These are phyloP conservation scores for Drosophila multiciliata DNA, from an alignment of 2,888 invertebrate species.

Conservation along the genomic window DNA sequence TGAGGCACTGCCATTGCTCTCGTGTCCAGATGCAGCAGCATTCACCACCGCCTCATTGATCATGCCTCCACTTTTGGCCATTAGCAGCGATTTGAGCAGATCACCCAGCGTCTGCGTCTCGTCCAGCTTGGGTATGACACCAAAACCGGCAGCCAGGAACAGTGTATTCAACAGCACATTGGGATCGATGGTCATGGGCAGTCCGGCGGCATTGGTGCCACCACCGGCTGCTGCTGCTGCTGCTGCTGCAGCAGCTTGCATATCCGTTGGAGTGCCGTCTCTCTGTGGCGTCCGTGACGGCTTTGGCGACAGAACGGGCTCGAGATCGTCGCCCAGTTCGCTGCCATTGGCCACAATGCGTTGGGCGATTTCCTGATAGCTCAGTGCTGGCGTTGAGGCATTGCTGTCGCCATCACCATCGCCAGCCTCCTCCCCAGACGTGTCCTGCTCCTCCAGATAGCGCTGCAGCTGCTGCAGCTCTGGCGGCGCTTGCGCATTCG, in stretches of 20 bases:
- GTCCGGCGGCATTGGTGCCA: constrained; percentile 46
- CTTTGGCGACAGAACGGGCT: constrained; percentile 58
- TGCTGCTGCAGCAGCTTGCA: constrained; percentile 20
- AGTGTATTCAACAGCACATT: constrained; percentile 82
- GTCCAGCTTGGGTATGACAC: constrained; percentile 72
- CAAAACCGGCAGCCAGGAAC: constrained; percentile 79
- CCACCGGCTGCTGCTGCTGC: constrained; percentile 19
- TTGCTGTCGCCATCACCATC: constrained; percentile 85
- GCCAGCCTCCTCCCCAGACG: constrained; percentile 85
- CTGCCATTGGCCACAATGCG: constrained; percentile 76
- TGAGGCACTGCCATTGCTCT: constrained; percentile 68
- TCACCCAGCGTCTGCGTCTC: constrained; percentile 82
- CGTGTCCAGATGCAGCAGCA: constrained; percentile 49
- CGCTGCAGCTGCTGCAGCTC: constrained; percentile 66
- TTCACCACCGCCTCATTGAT: constrained; percentile 62
- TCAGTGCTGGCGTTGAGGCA: constrained; percentile 85
- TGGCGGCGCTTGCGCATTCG: constrained; percentile 79
- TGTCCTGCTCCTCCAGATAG: constrained; percentile 75
- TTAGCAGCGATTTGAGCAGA: constrained; percentile 78
- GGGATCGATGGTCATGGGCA: constrained; percentile 76
- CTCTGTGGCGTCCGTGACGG: constrained; percentile 35
- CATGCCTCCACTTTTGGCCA: constrained; percentile 72
- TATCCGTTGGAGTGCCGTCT: constrained; percentile 31
- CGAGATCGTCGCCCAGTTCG: constrained; percentile 59
- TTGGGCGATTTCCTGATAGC: constrained; percentile 58